Base-by-base conservation (phyloP, 92 coral and sea anemone species). In the Metridium senile region DNA sequence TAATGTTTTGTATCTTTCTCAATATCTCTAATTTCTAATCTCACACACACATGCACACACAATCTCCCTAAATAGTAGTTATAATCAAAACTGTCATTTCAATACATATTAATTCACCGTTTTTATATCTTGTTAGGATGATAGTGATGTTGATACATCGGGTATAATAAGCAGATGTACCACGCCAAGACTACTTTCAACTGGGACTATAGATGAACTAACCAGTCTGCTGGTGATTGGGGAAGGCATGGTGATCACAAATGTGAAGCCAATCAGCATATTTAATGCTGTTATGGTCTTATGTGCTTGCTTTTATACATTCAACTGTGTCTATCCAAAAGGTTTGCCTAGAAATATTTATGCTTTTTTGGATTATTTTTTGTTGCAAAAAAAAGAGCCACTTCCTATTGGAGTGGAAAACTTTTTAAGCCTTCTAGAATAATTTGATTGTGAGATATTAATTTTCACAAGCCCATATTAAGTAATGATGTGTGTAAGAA, bases 331-430 rank as follows among this genome's bases (percentile, higher is more conserved):
- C 7, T 66, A 66, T 20, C 71, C 71, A 20, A 66, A 66, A 34
- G 71, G 71, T 19, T 27, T 33, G 26, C 18, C 51, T 17, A 66
- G 32, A 34, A 32, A 66, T 34, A 49, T 66, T 7, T 66, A 1
- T 66, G 26, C 3, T 7, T 66, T 66, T 19, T 29, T 65, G 10
- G 71, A 66, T 28, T 33, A 31, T 34, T 11, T 66, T 1, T 22
- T 66, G 22, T 66, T 66, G 18, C 28, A 27, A 21, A 13, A 35
- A 3, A 66, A 31, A 49, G 71, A 33, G 27, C 71, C 71, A 16
- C 26, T 33, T 27, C 71, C 71, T 33, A n/a, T 66, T 43, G 51
- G 71, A 11, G 71, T 66, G 7, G 71, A 66, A 8, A 57, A 57
- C 8, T 57, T 57, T 57, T 57, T 57, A 20, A 57, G 63, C 18